These are phyloP conservation scores for Drosophila paucipuncta DNA, from an alignment of 2,888 invertebrate species.

Conservation along the genomic window DNA sequence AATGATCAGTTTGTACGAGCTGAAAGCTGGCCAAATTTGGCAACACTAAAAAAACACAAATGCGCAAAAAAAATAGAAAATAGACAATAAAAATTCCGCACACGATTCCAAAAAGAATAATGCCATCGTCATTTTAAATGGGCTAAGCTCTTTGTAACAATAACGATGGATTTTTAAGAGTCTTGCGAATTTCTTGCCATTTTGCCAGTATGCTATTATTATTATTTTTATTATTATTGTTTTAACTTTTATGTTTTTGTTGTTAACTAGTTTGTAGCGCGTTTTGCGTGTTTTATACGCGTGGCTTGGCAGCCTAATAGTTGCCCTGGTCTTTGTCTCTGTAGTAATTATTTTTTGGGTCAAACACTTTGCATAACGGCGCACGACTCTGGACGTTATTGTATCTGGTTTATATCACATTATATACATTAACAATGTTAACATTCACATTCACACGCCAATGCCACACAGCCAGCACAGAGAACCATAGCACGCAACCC, in stretches of 20 bases:
- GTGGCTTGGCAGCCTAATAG: conserved; percentile 59
- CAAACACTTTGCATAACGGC: conserved; percentile 75
- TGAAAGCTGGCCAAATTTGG: conserved; percentile 25
- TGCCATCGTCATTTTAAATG: conserved; percentile 35
- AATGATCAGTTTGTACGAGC: conserved; percentile 20
- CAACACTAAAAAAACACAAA: conserved; percentile 23
- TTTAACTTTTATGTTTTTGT: background rate
- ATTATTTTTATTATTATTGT: conserved; percentile 13
- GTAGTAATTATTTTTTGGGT: conserved; percentile 68
- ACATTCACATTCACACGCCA: conserved; percentile 43
- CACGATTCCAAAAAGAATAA: conserved; percentile 46
- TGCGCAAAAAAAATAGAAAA: conserved; percentile 8
- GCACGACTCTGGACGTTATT: conserved; percentile 42
- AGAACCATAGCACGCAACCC: conserved; percentile 32
- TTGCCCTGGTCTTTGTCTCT: conserved; percentile 24
- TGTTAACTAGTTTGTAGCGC: conserved; percentile 31
- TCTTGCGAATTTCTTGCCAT: conserved; percentile 18
- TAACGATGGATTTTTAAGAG: conserved; percentile 26
- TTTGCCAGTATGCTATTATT: conserved; percentile 13
- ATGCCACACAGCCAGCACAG: conserved; percentile 26
- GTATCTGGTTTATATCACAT: conserved; percentile 53
- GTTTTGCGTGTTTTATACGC: conserved; percentile 61
- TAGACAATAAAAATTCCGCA: conserved; percentile 38
- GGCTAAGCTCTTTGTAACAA: conserved; percentile 37
- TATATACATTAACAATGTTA: conserved; percentile 8